Evolutionary conservation across 2,113 vertebrate genomes (phyloP).

Genomic region (Stigmatopora nigra): DNA sequence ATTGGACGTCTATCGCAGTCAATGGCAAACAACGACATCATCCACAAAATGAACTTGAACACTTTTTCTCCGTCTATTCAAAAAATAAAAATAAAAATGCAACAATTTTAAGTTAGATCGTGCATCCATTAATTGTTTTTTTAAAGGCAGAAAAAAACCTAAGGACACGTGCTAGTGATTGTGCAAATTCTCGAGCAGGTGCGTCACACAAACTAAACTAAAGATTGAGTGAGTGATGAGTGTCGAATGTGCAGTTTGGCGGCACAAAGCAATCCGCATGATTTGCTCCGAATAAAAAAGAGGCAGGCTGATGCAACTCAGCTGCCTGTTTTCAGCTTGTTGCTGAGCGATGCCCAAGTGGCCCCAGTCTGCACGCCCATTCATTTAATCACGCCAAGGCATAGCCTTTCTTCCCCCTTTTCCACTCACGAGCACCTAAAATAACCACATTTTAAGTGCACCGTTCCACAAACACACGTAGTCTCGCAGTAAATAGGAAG

Average conservation of each 20-base stretch:
- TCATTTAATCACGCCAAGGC: not conserved
- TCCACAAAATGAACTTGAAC: too few relatives aligned
- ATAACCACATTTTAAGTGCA: not conserved
- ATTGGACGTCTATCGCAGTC: too few relatives aligned
- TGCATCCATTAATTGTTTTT: too few relatives aligned
- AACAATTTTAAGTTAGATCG: too few relatives aligned
- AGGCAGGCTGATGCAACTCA: constrained; percentile 71
- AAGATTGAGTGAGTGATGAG: not conserved
- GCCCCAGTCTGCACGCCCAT: not conserved
- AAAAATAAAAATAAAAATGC: too few relatives aligned
- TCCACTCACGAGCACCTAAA: not conserved
- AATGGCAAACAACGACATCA: too few relatives aligned
- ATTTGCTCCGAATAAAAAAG: constrained; percentile 35
- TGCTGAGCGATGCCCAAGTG: constrained; percentile 1
- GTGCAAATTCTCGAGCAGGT: too few relatives aligned
- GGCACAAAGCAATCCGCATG: not conserved
- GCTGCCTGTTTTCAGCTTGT: constrained; percentile 24
- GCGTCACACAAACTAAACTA: too few relatives aligned
- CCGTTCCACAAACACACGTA: not conserved
- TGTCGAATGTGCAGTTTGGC: not conserved
- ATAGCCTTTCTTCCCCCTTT: not conserved
- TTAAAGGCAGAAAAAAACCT: too few relatives aligned
- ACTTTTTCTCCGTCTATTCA: too few relatives aligned
- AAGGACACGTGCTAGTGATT: too few relatives aligned
- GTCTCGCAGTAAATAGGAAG: not conserved